Conservation (phyloP, 2,797 vertebrate genomes). For the Acanthis flammea region DNA sequence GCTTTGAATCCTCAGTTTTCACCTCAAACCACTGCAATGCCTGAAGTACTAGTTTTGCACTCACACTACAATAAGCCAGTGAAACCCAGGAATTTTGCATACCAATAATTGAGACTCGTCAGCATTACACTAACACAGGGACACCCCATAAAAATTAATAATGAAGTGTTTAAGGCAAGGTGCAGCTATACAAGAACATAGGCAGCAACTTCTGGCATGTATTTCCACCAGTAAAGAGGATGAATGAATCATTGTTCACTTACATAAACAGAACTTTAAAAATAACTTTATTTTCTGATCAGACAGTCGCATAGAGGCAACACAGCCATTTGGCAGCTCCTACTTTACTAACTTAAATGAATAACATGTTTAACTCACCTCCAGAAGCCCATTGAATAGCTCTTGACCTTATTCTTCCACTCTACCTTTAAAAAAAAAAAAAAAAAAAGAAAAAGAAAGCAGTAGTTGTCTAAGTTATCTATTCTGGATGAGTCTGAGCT, state of each 20-base stretch:
- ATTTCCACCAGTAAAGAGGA: not conserved
- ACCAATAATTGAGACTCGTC: not conserved
- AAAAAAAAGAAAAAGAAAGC: not conserved
- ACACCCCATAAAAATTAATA: accelerated
- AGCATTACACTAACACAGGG: accelerated
- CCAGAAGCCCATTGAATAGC: not conserved
- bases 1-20: not conserved
- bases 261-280: not conserved
- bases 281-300: not conserved
- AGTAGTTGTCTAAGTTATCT: not conserved
- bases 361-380: not conserved
- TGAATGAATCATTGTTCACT: not conserved
- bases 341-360: not conserved
- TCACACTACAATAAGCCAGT: not conserved
- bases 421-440: not conserved
- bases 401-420: not conserved
- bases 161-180: accelerated
- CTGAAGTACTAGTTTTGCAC: not conserved
- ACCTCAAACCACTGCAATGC: not conserved
- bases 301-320: not conserved
- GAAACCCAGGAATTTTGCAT: not conserved
- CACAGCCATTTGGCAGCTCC: not conserved
- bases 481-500: not conserved
- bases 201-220: not conserved
- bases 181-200: not conserved